Percentiles rank a stretch among this genome's conserved stretches.
These are phyloP conservation scores for Vollenhovia emeryi DNA, from an alignment of 1,140 invertebrate genomes.

Conservation along the genomic window DNA sequence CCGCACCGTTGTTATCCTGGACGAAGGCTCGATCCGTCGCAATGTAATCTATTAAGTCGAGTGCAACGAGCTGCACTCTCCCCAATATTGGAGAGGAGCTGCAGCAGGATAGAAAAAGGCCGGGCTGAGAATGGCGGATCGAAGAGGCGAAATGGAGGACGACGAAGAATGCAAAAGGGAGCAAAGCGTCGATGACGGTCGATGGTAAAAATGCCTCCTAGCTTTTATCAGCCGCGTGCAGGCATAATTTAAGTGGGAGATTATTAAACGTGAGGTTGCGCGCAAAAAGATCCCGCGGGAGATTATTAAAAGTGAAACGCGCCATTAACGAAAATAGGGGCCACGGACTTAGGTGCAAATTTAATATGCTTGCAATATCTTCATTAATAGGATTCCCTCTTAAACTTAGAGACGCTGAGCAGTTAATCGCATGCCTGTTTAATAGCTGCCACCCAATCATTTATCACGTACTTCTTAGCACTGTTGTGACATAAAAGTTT, in stretches of 20 bases:
- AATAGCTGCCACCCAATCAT: background rate
- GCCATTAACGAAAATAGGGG: constrained; percentile 64
- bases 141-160: constrained; percentile 50
- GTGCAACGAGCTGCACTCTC: constrained; percentile 38
- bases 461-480: background rate
- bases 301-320: constrained; percentile 45
- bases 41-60: constrained; percentile 64
- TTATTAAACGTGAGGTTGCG: constrained; percentile 63
- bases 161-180: constrained; percentile 61
- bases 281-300: constrained; percentile 25
- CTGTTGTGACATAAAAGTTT: background rate
- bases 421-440: background rate
- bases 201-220: constrained; percentile 66
- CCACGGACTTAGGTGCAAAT: constrained; percentile 23
- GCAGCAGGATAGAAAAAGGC: constrained; percentile 22
- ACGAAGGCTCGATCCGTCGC: constrained; percentile 34
- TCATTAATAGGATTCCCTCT: background rate
- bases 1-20: constrained; percentile 11
- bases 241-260: constrained; percentile 65
- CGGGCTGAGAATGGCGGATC: constrained; percentile 34
- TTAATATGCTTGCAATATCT: constrained; percentile 32
- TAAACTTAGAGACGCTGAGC: background rate
- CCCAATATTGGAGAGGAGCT: constrained; percentile 54
- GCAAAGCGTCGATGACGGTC: constrained; percentile 62
- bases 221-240: constrained; percentile 66